A percentile compares a stretch with the other conserved stretches of the same genome.
Evolutionary conservation across 2,888 invertebrate species (phyloP).

Genomic region (Strigamia transsilvanica): DNA sequence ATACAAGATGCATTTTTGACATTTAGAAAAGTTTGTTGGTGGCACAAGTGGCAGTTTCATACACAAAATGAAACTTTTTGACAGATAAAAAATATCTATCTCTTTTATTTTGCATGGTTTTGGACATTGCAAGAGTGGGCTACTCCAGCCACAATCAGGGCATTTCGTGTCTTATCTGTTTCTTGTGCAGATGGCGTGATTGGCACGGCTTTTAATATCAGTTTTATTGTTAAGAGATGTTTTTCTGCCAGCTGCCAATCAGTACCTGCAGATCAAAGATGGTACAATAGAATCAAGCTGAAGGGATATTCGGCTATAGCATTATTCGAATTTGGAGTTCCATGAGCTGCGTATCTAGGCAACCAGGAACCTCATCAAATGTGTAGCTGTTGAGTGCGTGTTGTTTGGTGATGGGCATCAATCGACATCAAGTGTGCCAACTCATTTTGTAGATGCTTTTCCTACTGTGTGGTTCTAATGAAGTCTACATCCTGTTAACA

Average conservation of each 20-base stretch:
- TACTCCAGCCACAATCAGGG: no score
- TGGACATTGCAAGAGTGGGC: no score
- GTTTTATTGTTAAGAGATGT: background rate
- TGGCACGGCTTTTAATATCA: no score
- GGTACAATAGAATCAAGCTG: background rate
- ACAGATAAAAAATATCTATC: no score
- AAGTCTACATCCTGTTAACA: background rate
- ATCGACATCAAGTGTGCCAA: background rate
- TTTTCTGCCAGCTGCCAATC: conserved; percentile 10
- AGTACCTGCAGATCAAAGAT: background rate
- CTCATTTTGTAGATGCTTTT: background rate
- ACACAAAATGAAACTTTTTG: no score
- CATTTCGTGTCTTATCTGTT: no score
- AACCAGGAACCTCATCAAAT: background rate
- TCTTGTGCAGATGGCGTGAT: no score
- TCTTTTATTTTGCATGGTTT: no score
- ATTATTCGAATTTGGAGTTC: background rate
- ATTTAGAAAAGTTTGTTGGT: no score
- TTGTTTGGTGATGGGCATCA: conserved; percentile 11
- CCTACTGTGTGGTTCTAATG: background rate
- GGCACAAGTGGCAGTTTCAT: no score
- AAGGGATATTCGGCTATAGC: background rate
- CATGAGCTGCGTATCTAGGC: background rate
- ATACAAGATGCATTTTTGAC: no score
- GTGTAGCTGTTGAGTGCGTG: background rate